Base-by-base conservation (phyloP, 1,140 invertebrate genomes). In the Hydropsyche tenuis region DNA sequence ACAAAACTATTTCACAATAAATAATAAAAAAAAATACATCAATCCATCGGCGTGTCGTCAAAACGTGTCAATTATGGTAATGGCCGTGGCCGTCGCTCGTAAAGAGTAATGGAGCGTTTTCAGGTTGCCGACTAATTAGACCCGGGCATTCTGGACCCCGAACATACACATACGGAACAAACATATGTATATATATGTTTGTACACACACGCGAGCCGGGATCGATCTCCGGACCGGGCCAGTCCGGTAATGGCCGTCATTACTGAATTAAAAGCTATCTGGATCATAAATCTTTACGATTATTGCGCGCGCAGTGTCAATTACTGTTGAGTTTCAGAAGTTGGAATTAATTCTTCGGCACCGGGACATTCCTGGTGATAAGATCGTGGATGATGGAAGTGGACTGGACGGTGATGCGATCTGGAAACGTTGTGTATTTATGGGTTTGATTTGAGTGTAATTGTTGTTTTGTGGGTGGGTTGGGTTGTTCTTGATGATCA, bases 31-130 rank as follows among this genome's bases (percentile, higher is more conserved):
- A n/a, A 14, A 6, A 14, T 48, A 48, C 16, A 7, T 48, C 3
- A 2, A 14, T 48, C 11, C 16, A 60, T 60, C 56, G 56, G 56
- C 23, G 20, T 60, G 56, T 37, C 60, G 30, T 22, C 11, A 27
- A 63, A 25, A 71, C 69, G 56, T 72, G 56, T 72, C 69, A 72
- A 72, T 72, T 72, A 72, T 72, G 69, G 56, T 72, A 72, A 72
- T 72, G 53, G 27, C 56, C 69, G 16, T 63, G n/a, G 53, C 20
- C 56, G 18, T 22, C 11, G 56, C 22, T 60, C 56, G 56, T 60
- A 60, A 60, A 60, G 42, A 72, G 56, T 72, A 62, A 45, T 53
- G 56, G 56, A 60, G 56, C 56, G 56, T 60, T 60, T 27, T 60
- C 56, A 27, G 23, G 56, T 60, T 60, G 56, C 56, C 20, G 20